phyloP scores from a whole-genome alignment of 2,888 invertebrate genomes.

The Microplitis deprimator region DNA sequence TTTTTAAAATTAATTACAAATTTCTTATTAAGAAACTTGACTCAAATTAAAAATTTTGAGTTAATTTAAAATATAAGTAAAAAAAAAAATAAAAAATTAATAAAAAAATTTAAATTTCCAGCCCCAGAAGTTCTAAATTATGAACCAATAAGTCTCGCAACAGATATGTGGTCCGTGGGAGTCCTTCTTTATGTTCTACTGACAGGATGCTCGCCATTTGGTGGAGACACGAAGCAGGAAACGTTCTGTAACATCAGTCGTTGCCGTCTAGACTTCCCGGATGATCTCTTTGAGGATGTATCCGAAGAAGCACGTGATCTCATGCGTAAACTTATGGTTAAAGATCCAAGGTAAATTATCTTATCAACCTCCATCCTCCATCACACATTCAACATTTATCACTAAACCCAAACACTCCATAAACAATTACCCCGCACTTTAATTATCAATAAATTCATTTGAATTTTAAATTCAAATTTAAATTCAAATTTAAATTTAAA shows the following conservation, averaged over 20 bases:
- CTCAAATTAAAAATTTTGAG: too few relatives aligned
- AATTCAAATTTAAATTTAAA: background rate
- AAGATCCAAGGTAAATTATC: constrained; percentile 85
- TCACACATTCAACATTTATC: background rate
- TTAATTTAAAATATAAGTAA: background rate
- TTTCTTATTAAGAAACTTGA: too few relatives aligned
- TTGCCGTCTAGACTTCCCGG: constrained; percentile 93
- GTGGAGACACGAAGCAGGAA: constrained; percentile 96
- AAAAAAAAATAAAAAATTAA: background rate
- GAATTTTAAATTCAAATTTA: too few relatives aligned
- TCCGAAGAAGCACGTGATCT: constrained; percentile 92
- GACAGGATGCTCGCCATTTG: constrained; percentile 96
- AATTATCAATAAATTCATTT: too few relatives aligned
- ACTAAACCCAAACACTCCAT: background rate
- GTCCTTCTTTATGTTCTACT: constrained; percentile 94
- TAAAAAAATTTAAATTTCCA: constrained; percentile 66
- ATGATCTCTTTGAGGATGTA: constrained; percentile 90
- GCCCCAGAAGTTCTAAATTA: constrained; percentile 96
- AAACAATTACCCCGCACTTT: too few relatives aligned
- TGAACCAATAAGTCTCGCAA: constrained; percentile 92
- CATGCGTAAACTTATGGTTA: constrained; percentile 89
- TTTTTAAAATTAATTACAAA: too few relatives aligned
- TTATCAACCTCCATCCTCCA: background rate
- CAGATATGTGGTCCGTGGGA: constrained; percentile 98
- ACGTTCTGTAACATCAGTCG: constrained; percentile 97